Percentiles rank a stretch among this genome's conserved stretches.
Conservation (phyloP, 2,113 vertebrate species). For the Jaculus jaculus region DNA sequence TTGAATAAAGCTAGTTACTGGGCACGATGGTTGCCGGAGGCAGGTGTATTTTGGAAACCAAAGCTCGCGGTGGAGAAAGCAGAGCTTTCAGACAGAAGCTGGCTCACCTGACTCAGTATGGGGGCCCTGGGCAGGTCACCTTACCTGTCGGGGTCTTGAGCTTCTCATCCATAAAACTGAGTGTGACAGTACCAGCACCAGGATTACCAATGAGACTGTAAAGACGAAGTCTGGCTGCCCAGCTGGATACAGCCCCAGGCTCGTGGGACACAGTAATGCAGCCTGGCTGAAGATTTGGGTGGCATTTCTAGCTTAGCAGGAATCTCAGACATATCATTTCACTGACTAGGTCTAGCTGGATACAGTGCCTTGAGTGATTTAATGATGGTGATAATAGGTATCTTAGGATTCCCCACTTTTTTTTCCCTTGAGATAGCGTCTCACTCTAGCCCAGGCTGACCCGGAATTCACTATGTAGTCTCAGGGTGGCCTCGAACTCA, state of each 20-base stretch:
- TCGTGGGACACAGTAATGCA: neutral
- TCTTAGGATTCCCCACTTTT: neutral
- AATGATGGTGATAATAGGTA: neutral
- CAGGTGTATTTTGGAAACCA: neutral
- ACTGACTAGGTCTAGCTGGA: neutral
- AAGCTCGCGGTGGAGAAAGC: neutral
- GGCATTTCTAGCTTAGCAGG: neutral
- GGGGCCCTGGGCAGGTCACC: neutral
- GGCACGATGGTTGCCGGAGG: neutral
- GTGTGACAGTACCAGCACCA: accelerated
- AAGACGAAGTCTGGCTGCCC: neutral
- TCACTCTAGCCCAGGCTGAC: neutral
- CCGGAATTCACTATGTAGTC: neutral
- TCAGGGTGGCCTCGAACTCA: neutral
- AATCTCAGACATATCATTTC: neutral
- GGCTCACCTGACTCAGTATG: neutral
- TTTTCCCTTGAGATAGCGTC: too few species aligned
- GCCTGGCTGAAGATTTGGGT: accelerated
- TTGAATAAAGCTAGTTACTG: neutral
- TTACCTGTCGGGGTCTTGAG: accelerated
- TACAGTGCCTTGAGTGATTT: neutral
- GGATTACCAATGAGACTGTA: neutral
- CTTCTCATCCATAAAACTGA: neutral
- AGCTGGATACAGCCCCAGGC: too few species aligned
- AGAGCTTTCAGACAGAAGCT: neutral